phyloP scores from a whole-genome alignment of 2,797 vertebrate genomes.

The Salarias fasciatus region DNA sequence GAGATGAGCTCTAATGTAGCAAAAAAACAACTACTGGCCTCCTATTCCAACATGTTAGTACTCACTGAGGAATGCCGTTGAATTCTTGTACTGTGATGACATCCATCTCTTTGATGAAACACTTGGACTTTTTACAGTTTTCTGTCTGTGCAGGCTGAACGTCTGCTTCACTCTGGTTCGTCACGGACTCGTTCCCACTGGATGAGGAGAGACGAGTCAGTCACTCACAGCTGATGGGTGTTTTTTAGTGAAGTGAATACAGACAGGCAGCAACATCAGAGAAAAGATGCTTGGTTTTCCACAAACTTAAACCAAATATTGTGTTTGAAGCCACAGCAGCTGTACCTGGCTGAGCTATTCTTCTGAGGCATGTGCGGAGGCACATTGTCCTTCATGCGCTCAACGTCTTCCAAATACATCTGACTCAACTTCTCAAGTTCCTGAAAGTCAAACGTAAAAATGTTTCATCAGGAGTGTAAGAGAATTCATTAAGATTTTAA shows the following conservation, averaged over 20 bases:
- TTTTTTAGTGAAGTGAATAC: no score
- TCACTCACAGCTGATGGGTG: not conserved
- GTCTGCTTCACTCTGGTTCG: conserved; percentile 31
- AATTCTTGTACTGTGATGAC: conserved; percentile 78
- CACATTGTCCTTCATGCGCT: conserved; percentile 76
- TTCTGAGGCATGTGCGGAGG: conserved; percentile 77
- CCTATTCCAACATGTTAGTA: no score
- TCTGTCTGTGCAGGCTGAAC: conserved; percentile 30
- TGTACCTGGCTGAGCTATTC: conserved; percentile 52
- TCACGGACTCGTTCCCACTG: conserved; percentile 48
- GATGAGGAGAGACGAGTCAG: not conserved
- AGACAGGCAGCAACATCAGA: no score
- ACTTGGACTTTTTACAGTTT: conserved; percentile 51
- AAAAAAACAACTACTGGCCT: no score
- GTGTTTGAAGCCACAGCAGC: no score
- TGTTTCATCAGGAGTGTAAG: no score
- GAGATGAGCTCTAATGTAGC: not conserved
- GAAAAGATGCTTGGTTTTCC: no score
- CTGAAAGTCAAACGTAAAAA: conserved; percentile 56
- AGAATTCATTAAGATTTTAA: no score
- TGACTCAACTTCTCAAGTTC: conserved; percentile 67
- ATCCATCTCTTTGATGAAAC: conserved; percentile 69
- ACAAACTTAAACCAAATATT: no score
- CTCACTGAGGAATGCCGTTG: conserved; percentile 82
- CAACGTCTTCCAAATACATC: conserved; percentile 55